Base-by-base conservation (phyloP, 2,113 vertebrate genomes). In the Stigmatopora argus region DNA sequence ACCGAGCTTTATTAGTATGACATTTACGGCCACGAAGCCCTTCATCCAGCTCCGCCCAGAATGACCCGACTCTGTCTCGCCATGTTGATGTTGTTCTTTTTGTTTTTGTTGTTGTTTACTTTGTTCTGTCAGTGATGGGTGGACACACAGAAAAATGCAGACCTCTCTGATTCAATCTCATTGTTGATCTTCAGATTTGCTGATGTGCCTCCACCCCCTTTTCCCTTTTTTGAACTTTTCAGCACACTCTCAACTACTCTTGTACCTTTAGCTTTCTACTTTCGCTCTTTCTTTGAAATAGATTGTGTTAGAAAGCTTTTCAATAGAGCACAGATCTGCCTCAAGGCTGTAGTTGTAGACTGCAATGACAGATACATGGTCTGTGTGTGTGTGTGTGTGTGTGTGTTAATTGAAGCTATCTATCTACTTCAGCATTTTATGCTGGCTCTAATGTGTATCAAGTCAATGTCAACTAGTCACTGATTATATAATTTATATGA, bases 1-100 rank as follows among this genome's bases (percentile, higher is more conserved):
- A 75, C 71, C 70, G 68, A 71, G 67, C 70, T 79, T 87, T 89
- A 83, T 85, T 85, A 83, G 75, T 78, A 71, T 87, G 85, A 81
- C 82, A 86, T 82, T 86, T 83, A 80, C 78, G 72, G 67, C 71
- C 55, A 70, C 66, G 73, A 78, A 86, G 74, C 73, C 77, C 75
- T 86, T 85, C 78, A 88, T 85, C 67, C 80, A 48, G 63, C 41
- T 49, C 67, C 64, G 63, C 48, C 64, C 64, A 57, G 35, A 18
- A 18, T 56, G 67, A 53, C 53, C 15, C 31, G 21, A 31, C 71
- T n/a, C 69, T 62, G 60, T 47, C 61, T 68, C 66, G 60, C 55
- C 73, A 48, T 14, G 38, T 31, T 6, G 7, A 38, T 41, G 58
- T 60, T n/a, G n/a, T n/a, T n/a, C n/a, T 31, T 31, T 31, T 31